phyloP scores from a whole-genome alignment of 1,140 invertebrate species.

The Anthonomus grandis region DNA sequence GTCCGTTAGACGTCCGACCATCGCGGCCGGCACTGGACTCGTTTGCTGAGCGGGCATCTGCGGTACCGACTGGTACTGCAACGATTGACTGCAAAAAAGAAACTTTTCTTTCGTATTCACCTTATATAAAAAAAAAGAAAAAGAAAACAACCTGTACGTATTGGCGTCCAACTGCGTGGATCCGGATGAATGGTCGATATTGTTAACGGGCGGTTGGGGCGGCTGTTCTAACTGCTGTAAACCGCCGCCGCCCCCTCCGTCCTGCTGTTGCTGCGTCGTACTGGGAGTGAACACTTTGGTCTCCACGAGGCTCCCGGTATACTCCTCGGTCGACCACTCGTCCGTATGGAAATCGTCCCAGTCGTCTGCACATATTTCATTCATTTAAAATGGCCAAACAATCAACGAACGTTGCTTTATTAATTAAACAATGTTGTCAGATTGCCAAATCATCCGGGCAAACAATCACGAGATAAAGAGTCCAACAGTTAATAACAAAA shows the following conservation, averaged over 20 bases:
- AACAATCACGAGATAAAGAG: too few species aligned
- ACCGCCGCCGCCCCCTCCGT: constrained; percentile 10
- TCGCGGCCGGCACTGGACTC: constrained; percentile 39
- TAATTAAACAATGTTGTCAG: too few species aligned
- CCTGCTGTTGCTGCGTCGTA: constrained; percentile 32
- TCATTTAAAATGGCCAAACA: too few species aligned
- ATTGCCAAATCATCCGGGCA: too few species aligned
- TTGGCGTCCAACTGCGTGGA: not conserved
- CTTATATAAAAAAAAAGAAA: constrained; percentile 2
- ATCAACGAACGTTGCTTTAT: too few species aligned
- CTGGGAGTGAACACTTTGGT: constrained; percentile 92
- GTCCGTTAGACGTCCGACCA: constrained; percentile 55
- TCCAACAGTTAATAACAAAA: not conserved
- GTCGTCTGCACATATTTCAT: constrained; percentile 31
- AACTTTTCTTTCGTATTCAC: too few species aligned
- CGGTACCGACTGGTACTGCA: constrained; percentile 27
- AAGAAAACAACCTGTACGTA: constrained; percentile 14
- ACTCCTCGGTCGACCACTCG: constrained; percentile 94
- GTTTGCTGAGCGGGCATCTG: constrained; percentile 37
- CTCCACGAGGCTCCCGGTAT: constrained; percentile 87
- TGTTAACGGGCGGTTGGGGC: not conserved
- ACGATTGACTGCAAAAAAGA: constrained; percentile 28
- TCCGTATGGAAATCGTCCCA: constrained; percentile 59
- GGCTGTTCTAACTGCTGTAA: not conserved
- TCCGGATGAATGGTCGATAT: not conserved